Evolutionary conservation across 1,140 invertebrate genomes (phyloP).

Genomic region (Drosophila ironensis): DNA sequence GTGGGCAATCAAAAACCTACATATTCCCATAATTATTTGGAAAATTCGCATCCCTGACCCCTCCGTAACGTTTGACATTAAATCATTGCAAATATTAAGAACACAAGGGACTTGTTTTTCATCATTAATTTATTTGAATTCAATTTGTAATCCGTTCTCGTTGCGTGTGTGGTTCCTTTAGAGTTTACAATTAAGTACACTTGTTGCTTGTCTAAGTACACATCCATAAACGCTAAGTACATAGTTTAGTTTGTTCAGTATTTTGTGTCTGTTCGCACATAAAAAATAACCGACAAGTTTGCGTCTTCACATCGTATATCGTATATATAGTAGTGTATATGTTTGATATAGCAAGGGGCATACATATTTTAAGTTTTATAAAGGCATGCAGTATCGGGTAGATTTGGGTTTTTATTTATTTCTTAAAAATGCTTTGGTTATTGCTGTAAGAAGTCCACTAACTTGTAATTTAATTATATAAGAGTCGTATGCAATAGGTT

Average conservation of each 20-base stretch:
- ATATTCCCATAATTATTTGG: too few relatives aligned
- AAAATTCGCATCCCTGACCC: too few relatives aligned
- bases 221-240: conserved; percentile 14
- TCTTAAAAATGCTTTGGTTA: conserved; percentile 74
- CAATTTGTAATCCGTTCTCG: conserved; percentile 39
- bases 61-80: not conserved
- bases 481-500: conserved; percentile 25
- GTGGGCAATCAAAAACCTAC: too few relatives aligned
- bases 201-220: conserved; percentile 10
- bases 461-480: conserved; percentile 42
- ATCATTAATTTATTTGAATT: conserved; percentile 40
- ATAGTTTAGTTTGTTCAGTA: conserved; percentile 39
- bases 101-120: conserved; percentile 3
- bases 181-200: conserved; percentile 38
- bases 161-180: conserved; percentile 10
- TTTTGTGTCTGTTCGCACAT: conserved; percentile 18
- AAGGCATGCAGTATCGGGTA: conserved; percentile 29
- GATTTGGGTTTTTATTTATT: conserved; percentile 14
- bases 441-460: conserved; percentile 77
- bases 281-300: conserved; percentile 13
- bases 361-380: conserved; percentile 3
- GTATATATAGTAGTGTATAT: not conserved
- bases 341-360: not conserved
- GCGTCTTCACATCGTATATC: too few relatives aligned
- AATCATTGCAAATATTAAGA: not conserved